These are phyloP conservation scores for Holothuria scabra DNA, from an alignment of 53 echinoderm and acorn worm species.

Conservation along the genomic window DNA sequence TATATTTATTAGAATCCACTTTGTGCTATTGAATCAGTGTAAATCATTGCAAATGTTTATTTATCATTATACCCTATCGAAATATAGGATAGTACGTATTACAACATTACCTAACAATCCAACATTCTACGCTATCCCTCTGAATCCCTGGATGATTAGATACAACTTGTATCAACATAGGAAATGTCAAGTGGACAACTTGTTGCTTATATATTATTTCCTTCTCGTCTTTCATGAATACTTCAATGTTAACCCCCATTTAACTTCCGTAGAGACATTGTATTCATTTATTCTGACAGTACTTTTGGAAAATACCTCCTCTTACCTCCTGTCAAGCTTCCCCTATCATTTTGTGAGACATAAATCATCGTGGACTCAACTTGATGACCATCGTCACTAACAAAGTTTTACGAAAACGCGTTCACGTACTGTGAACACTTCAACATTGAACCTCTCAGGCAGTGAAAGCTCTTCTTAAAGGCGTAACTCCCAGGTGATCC, in stretches of 20 bases:
- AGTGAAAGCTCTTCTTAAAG: neutral
- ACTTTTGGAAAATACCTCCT: conserved; percentile 19
- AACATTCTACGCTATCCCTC: no score
- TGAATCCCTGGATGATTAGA: no score
- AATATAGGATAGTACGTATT: no score
- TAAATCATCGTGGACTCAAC: neutral
- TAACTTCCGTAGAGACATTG: neutral
- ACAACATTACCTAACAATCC: no score
- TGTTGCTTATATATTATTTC: no score
- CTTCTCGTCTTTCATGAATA: no score
- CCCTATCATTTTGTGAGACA: neutral
- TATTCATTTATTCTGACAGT: conserved; percentile 30
- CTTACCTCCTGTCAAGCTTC: conserved; percentile 14
- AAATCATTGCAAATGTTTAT: no score
- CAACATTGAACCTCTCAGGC: conserved; percentile 27
- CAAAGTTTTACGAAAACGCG: conserved; percentile 1
- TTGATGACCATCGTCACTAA: conserved; percentile 1
- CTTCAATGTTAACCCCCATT: neutral
- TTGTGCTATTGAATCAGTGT: no score
- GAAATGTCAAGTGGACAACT: no score
- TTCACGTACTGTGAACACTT: neutral
- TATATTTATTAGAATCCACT: no score
- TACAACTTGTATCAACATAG: no score
- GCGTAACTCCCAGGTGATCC: conserved; percentile 36
- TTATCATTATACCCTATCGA: no score